Evolutionary conservation across 1,140 invertebrate species (phyloP), one percentile per base, ranked within the genome.

Genomic region (Pentalonia nigronervosa): DNA sequence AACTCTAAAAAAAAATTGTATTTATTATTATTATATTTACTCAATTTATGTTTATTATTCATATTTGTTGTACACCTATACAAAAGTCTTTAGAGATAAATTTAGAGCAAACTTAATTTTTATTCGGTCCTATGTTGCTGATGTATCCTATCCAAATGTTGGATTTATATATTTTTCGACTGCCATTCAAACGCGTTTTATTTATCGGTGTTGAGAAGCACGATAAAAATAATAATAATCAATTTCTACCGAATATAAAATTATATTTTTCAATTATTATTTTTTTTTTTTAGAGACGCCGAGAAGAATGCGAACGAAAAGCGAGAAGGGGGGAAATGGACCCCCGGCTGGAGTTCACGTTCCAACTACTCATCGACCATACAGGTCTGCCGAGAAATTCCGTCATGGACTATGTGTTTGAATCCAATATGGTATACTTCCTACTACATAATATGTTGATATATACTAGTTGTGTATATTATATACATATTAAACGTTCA

Each of bases 251-350:
- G 11, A 60, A 14, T 60, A 30, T 30, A 60, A 60, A 60, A 60
- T 83, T 41, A 21, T 83, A 20, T 83, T 87, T 87, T 48, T n/a
- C 48, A 50, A 50, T 7, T 2, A 41, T 41, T 8, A 30, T 86
- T 6, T 7, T 45, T 47, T 87, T 21, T 20, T 53, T 86, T 30
- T 41, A 98, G 97, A 97, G 97, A 95, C 96, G 97, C 83, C 96
- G 97, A 67, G 98, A 98, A 97, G 98, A 98, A 97, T 98, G 97
- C 96, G 98, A 98, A 95, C 96, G 97, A 90, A 98, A 98, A 95
- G 97, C 98, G 1, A 96, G 98, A 41, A 96, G 98, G 84, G 98
- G 98, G 95, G 98, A 98, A 95, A 98, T 98, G 97, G 98, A 98
- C 95, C 97, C 97, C 94, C 96, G 98, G 84, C 95, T 98, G 96